phyloP scores from a whole-genome alignment of 2,113 vertebrate species.

The Tautogolabrus adspersus region DNA sequence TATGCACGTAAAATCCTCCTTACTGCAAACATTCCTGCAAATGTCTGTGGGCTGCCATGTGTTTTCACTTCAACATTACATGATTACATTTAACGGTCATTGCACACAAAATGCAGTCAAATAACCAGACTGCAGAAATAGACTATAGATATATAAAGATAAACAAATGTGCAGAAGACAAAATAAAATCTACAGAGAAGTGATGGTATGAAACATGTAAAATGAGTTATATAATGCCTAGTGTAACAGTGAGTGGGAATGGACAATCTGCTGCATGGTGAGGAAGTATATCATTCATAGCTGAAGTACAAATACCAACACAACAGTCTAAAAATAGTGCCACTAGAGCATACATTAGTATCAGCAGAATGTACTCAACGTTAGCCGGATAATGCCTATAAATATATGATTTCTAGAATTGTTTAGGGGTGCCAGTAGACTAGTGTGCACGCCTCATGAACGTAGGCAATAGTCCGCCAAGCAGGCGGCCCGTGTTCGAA shows the following conservation, averaged over 20 bases:
- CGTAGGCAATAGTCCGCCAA: no score
- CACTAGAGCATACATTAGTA: no score
- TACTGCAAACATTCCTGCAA: background rate
- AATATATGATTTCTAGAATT: no score
- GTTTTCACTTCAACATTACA: slow-evolving; percentile 9
- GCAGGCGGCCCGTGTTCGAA: no score
- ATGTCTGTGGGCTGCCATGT: background rate
- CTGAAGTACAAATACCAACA: background rate
- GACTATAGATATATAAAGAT: background rate
- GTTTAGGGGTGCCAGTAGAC: no score
- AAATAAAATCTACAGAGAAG: background rate
- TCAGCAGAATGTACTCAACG: background rate
- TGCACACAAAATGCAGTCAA: background rate
- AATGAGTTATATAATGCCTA: no score
- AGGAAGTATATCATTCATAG: background rate
- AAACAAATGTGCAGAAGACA: background rate
- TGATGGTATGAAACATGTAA: background rate
- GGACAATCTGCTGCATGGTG: no score
- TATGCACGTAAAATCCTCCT: background rate
- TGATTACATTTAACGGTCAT: slow-evolving; percentile 2
- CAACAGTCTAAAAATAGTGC: background rate
- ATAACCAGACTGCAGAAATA: background rate
- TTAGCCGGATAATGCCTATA: no score
- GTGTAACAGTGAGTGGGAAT: background rate
- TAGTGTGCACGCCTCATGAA: no score